Evolutionary conservation across 2,888 invertebrate species (phyloP), one percentile per base, ranked within the genome.

Genomic region (Acanthosepion esculentum): DNA sequence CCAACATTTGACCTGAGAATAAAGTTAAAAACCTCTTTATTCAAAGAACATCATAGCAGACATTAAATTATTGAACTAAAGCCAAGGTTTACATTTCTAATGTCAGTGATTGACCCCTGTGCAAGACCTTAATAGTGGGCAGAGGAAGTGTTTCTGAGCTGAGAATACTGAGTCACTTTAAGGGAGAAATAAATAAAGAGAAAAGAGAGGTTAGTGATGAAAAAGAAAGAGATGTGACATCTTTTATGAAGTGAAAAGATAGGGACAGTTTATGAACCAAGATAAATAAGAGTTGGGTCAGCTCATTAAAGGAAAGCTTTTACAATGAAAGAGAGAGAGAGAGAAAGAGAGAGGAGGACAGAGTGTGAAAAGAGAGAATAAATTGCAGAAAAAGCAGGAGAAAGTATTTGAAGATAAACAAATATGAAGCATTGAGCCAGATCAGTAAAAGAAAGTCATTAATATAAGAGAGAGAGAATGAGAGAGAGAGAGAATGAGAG

Each of bases 51-150:
- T 78, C 33, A 78, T 3, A 78, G 12, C 15, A 78, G 78, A 33
- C 78, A 78, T 78, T 78, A 78, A 78, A 78, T 78, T 78, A 78
- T 78, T 78, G 78, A 78, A 78, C 78, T 33, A 33, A 78, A 78
- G 78, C 78, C 78, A 78, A 78, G 18, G 78, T 78, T n/a, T 33
- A 18, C 78, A 78, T 33, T 78, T 33, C 12, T 78, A 33, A 78
- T 78, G 78, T 33, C n/a, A 78, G 18, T 78, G 78, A 78, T 78
- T 78, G 78, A 33, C 78, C 78, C 33, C 78, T 33, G 78, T 23
- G 78, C 78, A 78, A 78, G n/a, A n/a, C n/a, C 78, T 78, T n/a
- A 78, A 78, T 78, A n/a, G n/a, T 78, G 33, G n/a, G n/a, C 78
- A 78, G 7, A 78, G 78, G 78, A 78, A 78, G n/a, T 78, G 78